Base-by-base conservation (phyloP, 2,888 invertebrate species). In the Teleiodes luculella region DNA sequence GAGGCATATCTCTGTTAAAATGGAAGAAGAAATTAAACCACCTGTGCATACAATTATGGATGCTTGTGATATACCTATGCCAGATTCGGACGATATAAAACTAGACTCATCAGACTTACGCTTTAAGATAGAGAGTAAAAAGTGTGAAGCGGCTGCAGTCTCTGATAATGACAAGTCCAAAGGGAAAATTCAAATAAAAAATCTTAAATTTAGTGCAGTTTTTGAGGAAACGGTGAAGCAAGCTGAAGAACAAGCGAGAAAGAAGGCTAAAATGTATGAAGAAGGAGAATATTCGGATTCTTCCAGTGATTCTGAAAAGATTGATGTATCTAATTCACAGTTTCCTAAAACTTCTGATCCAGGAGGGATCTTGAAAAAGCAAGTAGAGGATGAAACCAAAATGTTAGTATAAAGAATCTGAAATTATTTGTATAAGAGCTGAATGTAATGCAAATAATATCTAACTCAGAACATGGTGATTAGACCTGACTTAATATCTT, bases 151-250 rank as follows among this genome's bases (percentile, higher is more conserved):
- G 10, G 20, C 59, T 39, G n/a, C 10, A n/a, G 59, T 58, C 50
- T 30, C 64, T 1, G 89, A 90, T 16, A 71, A 59, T 69, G 90
- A 89, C 51, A 89, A 84, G 62, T 63, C 75, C 5, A 90, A 90
- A 65, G 77, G 85, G 45, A 94, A 92, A 83, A 94, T 94, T 64
- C 86, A 91, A 65, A 94, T 94, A 58, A 93, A 93, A 72, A 92
- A 93, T 73, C 79, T 94, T 11, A 94, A 94, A 67, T 92, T 92
- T 57, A 93, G 93, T 72, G 80, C 91, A 16, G 92, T 94, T 16
- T 93, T 92, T 78, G 93, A 92, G 65, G 92, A 92, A 60, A 92
- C 92, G 6, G 91, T 93, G 0, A 92, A 92, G 66, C 90, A 92
- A 72, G 91, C 92, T 37, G 92, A 93, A 67, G 92, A 91, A 61